A percentile compares a stretch with the other conserved stretches of the same genome.
Conservation (phyloP, 2,113 vertebrate genomes). For the Xenopus laevis region DNA sequence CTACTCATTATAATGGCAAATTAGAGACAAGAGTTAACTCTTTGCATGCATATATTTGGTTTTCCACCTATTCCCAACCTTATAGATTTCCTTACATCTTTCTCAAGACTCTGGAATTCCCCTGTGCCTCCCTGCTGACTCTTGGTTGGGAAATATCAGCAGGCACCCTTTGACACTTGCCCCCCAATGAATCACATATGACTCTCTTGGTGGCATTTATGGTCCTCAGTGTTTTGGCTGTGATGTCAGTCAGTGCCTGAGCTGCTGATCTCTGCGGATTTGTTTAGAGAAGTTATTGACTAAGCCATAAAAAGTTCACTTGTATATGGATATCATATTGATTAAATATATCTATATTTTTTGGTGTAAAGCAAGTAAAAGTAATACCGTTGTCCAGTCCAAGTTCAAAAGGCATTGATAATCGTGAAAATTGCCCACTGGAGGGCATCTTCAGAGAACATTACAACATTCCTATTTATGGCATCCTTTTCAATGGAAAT, state of each 20-base stretch:
- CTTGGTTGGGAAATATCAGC: conserved; percentile 9
- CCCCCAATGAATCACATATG: conserved; percentile 59
- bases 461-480: too few relatives aligned
- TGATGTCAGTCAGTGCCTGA: conserved; percentile 80
- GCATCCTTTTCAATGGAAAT: too few relatives aligned
- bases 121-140: conserved; percentile 44
- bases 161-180: conserved; percentile 29
- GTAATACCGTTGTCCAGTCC: too few relatives aligned
- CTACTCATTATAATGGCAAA: too few relatives aligned
- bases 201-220: conserved; percentile 76
- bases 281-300: conserved; percentile 16
- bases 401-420: too few relatives aligned
- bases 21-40: too few relatives aligned
- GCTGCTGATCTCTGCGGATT: conserved; percentile 71
- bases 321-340: background rate
- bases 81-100: conserved; percentile 68
- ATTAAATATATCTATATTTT: too few relatives aligned
- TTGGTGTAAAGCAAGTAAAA: too few relatives aligned
- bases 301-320: conserved; percentile 52
- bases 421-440: too few relatives aligned
- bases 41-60: too few relatives aligned
- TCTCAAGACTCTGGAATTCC: conserved; percentile 71
- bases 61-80: background rate
- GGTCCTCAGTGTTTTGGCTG: conserved; percentile 75
- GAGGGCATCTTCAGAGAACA: too few relatives aligned